Evolutionary conservation across 2,888 invertebrate genomes (phyloP), one percentile per base, ranked within the genome.

Genomic region (Chrysotoxum bicinctum): DNA sequence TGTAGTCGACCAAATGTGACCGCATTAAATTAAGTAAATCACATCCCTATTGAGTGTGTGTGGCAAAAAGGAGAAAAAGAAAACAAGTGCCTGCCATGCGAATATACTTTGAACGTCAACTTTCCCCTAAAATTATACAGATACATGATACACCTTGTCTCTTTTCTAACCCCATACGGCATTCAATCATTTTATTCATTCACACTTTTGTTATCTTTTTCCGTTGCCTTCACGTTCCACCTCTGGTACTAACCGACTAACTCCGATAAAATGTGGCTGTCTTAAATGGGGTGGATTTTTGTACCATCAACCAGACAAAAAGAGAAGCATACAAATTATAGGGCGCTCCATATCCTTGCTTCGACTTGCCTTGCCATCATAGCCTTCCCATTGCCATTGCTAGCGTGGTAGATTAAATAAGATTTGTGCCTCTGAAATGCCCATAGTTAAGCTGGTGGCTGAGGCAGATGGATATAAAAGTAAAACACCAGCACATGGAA

Each of bases 1-100:
- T 92, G 90, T 90, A 91, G 91, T 92, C 90, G 90, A 90, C 92
- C 92, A 92, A 92, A 92, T 92, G 92, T 91, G 92, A 91, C 92
- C 91, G 88, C 89, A 88, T 88, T 88, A 88, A 88, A 88, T 89
- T 88, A 87, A 87, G 88, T 89, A 88, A 89, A 89, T 89, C 88
- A 87, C 88, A 87, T 87, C 88, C 81, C 81, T 85, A 85, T 85
- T 80, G 85, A 85, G 85, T 85, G 85, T 75, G 74, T 80, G 76
- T 56, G 70, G 66, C 66, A 80, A 62, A 50, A 72, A 73, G 54
- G 43, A 69, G 58, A 72, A 72, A 85, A 85, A 77, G 72, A 77
- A 81, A 78, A 77, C 81, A 85, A 85, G 76, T 76, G 72, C 76
- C 54, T 76, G 72, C 72, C 68, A 73, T 81, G 68, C 60, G 74